phyloP scores from a whole-genome alignment of 2,888 invertebrate genomes.

The Heliconius sara region DNA sequence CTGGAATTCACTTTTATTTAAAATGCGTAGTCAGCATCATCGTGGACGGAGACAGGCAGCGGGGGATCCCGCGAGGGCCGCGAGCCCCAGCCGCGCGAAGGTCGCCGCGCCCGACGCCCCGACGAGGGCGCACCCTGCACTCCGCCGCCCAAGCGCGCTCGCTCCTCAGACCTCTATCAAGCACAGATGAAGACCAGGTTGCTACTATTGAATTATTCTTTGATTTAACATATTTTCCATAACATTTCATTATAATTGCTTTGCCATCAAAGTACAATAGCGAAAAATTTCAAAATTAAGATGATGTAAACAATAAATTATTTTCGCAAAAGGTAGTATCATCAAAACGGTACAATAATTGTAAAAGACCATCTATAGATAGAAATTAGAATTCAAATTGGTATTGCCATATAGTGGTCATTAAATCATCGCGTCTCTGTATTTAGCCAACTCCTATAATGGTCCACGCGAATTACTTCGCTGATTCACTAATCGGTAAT shows the following conservation, averaged over 20 bases:
- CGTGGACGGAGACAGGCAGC: slow-evolving; percentile 80
- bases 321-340: slow-evolving; percentile 39
- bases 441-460: slow-evolving; percentile 48
- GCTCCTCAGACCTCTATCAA: slow-evolving; percentile 87
- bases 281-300: slow-evolving; percentile 33
- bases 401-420: slow-evolving; percentile 47
- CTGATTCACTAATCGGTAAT: slow-evolving; percentile 44
- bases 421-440: slow-evolving; percentile 41
- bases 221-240: not conserved
- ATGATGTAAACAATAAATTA: slow-evolving; percentile 25
- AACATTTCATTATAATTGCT: slow-evolving; percentile 1
- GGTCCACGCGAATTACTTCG: slow-evolving; percentile 43
- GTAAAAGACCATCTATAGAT: slow-evolving; percentile 48
- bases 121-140: slow-evolving; percentile 79
- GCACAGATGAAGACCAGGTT: slow-evolving; percentile 84
- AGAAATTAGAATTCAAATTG: slow-evolving; percentile 51
- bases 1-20: not conserved
- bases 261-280: not conserved
- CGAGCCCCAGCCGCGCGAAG: slow-evolving; percentile 72
- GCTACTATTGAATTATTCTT: slow-evolving; percentile 40
- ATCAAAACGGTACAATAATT: slow-evolving; percentile 49
- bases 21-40: slow-evolving; percentile 69
- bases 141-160: slow-evolving; percentile 88
- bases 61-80: slow-evolving; percentile 74
- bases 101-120: slow-evolving; percentile 74